Conservation (phyloP, 2,113 vertebrate genomes). For the Platichthys flesus region DNA sequence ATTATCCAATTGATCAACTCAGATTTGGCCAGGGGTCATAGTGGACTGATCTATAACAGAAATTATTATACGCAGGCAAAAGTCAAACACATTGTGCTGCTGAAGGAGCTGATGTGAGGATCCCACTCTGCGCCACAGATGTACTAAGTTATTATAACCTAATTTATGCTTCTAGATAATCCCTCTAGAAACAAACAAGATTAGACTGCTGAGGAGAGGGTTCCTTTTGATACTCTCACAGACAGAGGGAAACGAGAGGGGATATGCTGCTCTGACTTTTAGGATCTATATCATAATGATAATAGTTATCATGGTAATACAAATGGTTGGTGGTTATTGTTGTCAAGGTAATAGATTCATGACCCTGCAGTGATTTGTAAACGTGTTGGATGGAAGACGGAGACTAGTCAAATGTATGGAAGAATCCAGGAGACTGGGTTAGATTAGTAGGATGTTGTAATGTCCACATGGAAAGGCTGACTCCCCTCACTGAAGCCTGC, state of each 20-base stretch:
- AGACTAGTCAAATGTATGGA: background rate
- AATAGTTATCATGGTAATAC: constrained; percentile 10
- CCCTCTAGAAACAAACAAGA: constrained; percentile 13
- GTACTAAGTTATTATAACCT: constrained; percentile 12
- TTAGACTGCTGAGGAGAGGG: constrained; percentile 6
- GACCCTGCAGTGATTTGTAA: constrained; percentile 22
- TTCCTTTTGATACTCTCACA: constrained; percentile 14
- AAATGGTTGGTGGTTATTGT: constrained; percentile 26
- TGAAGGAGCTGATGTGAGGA: background rate
- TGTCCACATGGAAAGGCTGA: constrained; percentile 28
- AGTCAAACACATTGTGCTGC: background rate
- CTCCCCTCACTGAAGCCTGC: constrained; percentile 43
- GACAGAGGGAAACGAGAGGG: constrained; percentile 13
- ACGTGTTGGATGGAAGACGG: background rate
- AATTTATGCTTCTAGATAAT: constrained; percentile 19
- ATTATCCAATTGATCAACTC: background rate
- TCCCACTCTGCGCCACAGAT: constrained; percentile 21
- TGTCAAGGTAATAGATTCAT: constrained; percentile 30
- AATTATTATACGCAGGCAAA: background rate
- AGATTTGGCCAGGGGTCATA: constrained; percentile 3
- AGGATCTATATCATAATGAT: constrained; percentile 32
- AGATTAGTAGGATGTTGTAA: constrained; percentile 18
- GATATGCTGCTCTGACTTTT: constrained; percentile 11
- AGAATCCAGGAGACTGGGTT: background rate
- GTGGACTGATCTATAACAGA: background rate